phyloP scores from a whole-genome alignment of 2,888 invertebrate genomes.

The Thecophora atra region DNA sequence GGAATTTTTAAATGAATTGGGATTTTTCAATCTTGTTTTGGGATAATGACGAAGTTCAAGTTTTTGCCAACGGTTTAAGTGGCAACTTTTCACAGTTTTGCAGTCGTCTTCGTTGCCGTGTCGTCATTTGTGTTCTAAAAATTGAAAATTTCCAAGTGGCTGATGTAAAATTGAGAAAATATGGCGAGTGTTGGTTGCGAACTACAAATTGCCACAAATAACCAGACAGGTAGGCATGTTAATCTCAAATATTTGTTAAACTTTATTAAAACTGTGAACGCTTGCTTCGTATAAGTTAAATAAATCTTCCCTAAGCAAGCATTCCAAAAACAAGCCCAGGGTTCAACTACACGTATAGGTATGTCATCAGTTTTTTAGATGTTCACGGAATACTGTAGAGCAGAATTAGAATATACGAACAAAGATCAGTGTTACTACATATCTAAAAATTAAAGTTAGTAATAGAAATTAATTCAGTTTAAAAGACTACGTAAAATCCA shows the following conservation, averaged over 20 bases:
- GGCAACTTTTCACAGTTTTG: constrained; percentile 1
- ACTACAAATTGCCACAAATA: constrained; percentile 65
- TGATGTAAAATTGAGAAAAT: constrained; percentile 63
- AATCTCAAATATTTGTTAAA: constrained; percentile 43
- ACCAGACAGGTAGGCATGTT: constrained; percentile 64
- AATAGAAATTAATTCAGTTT: too few relatives aligned
- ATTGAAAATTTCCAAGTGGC: constrained; percentile 58
- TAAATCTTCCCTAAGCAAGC: background rate
- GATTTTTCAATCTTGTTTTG: too few relatives aligned
- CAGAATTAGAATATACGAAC: too few relatives aligned
- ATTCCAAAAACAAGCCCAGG: too few relatives aligned
- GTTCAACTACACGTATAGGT: too few relatives aligned
- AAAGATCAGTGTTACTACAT: too few relatives aligned
- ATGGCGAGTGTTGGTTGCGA: constrained; percentile 68
- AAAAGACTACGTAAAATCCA: too few relatives aligned
- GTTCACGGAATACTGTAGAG: background rate
- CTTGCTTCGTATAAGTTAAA: constrained; percentile 11
- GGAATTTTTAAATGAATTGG: too few relatives aligned
- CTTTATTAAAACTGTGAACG: constrained; percentile 39
- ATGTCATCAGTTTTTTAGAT: background rate
- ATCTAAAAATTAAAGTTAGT: too few relatives aligned
- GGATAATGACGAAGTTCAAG: too few relatives aligned
- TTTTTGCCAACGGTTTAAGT: too few relatives aligned
- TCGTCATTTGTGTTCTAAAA: constrained; percentile 58
- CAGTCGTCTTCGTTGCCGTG: constrained; percentile 28